Conservation (phyloP, 2,888 invertebrate species). For the Volucella zonaria region DNA sequence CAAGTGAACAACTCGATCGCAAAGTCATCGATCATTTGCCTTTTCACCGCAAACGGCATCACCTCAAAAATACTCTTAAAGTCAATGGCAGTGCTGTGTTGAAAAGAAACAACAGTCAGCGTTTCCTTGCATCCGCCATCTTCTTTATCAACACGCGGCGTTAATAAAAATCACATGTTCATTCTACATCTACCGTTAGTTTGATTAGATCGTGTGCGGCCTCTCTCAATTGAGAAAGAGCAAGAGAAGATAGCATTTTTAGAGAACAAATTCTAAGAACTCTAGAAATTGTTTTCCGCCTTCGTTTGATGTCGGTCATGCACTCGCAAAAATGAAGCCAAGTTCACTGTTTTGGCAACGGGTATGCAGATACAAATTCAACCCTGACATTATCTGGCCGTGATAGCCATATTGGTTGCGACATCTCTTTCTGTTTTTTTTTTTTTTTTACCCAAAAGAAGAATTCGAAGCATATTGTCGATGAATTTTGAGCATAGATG, state of each 20-base stretch:
- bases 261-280: conserved; percentile 33
- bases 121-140: background rate
- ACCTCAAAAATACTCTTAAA: conserved; percentile 13
- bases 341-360: conserved; percentile 42
- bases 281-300: conserved; percentile 59
- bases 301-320: conserved; percentile 66
- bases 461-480: conserved; percentile 16
- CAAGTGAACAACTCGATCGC: conserved; percentile 53
- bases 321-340: conserved; percentile 22
- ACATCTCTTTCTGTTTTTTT: background rate
- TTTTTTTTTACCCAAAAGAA: background rate
- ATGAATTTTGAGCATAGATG: background rate
- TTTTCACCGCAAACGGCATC: background rate
- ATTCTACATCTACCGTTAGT: background rate
- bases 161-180: conserved; percentile 26
- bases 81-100: conserved; percentile 12
- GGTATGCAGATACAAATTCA: conserved; percentile 41
- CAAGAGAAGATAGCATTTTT: conserved; percentile 8
- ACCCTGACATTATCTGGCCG: conserved; percentile 40
- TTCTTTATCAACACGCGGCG: conserved; percentile 1
- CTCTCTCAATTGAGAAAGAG: background rate
- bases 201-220: no score
- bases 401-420: conserved; percentile 26
- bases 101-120: conserved; percentile 1
- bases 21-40: conserved; percentile 29